These are phyloP conservation scores for Heteromyza rotundicornis DNA, from an alignment of 2,888 invertebrate species.

Conservation along the genomic window DNA sequence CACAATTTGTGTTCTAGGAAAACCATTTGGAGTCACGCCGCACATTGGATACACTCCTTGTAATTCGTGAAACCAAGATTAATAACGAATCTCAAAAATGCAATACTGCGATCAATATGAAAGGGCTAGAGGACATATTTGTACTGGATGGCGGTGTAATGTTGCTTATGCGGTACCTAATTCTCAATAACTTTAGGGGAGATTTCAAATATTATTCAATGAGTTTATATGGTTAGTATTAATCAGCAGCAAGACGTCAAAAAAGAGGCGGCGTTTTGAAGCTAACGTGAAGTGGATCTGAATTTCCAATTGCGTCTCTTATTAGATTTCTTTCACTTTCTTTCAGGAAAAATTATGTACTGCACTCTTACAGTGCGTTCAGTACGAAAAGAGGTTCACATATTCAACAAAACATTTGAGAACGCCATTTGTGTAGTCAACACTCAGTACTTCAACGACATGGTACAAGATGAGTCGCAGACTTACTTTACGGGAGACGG, in stretches of 20 bases:
- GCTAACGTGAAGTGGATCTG: no score
- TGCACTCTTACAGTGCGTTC: slow-evolving; percentile 41
- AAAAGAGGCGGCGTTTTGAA: no score
- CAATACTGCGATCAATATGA: slow-evolving; percentile 49
- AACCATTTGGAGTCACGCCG: slow-evolving; percentile 46
- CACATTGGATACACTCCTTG: slow-evolving; percentile 43
- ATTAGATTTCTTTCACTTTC: background rate
- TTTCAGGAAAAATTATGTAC: slow-evolving; percentile 39
- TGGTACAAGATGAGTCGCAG: slow-evolving; percentile 49
- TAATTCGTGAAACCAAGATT: slow-evolving; percentile 47
- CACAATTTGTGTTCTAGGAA: slow-evolving; percentile 31
- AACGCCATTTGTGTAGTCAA: slow-evolving; percentile 42
- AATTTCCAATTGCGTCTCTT: no score
- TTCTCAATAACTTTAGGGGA: slow-evolving; percentile 48
- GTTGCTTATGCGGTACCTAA: slow-evolving; percentile 51
- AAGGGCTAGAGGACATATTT: slow-evolving; percentile 48
- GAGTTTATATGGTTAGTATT: slow-evolving; percentile 45
- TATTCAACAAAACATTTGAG: slow-evolving; percentile 50
- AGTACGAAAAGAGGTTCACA: slow-evolving; percentile 45
- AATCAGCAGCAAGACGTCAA: no score
- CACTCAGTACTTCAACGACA: slow-evolving; percentile 51
- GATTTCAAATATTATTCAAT: slow-evolving; percentile 49
- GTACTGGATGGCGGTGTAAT: slow-evolving; percentile 53
- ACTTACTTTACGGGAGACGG: slow-evolving; percentile 47
- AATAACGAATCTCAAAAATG: slow-evolving; percentile 49